Evolutionary conservation across 2,113 vertebrate genomes (phyloP).

Genomic region (Monarcha castaneiventris): DNA sequence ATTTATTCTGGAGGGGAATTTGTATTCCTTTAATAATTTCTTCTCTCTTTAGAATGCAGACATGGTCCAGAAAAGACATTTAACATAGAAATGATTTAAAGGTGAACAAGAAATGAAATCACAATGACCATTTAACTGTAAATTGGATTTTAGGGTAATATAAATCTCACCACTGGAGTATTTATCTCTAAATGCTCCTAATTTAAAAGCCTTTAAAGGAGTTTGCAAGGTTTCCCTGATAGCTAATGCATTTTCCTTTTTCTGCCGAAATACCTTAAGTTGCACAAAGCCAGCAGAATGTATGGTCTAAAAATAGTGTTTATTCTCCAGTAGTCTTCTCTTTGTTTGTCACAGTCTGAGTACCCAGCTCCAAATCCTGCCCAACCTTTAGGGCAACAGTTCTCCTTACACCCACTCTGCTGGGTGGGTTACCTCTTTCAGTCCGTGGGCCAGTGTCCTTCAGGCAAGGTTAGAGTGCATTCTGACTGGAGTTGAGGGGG

Average conservation of each 20-base stretch:
- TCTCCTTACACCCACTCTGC: background rate
- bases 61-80: background rate
- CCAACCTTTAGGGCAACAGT: background rate
- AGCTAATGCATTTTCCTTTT: background rate
- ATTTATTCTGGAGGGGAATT: background rate
- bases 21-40: background rate
- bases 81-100: background rate
- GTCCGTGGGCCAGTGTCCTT: background rate
- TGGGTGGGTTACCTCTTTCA: background rate
- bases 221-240: background rate
- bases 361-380: background rate
- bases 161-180: background rate
- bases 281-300: background rate
- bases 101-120: background rate
- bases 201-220: background rate
- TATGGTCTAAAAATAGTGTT: background rate
- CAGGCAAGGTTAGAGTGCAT: background rate
- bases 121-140: background rate
- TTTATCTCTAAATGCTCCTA: background rate
- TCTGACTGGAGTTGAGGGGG: background rate
- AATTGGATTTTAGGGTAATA: background rate
- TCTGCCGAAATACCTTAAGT: background rate
- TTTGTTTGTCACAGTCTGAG: rapidly evolving
- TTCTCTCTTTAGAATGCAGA: background rate
- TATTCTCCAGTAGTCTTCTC: background rate